A percentile compares a stretch with the other conserved stretches of the same genome.
Conservation (phyloP, 2,888 invertebrate species). For the Drosophila greeni region DNA sequence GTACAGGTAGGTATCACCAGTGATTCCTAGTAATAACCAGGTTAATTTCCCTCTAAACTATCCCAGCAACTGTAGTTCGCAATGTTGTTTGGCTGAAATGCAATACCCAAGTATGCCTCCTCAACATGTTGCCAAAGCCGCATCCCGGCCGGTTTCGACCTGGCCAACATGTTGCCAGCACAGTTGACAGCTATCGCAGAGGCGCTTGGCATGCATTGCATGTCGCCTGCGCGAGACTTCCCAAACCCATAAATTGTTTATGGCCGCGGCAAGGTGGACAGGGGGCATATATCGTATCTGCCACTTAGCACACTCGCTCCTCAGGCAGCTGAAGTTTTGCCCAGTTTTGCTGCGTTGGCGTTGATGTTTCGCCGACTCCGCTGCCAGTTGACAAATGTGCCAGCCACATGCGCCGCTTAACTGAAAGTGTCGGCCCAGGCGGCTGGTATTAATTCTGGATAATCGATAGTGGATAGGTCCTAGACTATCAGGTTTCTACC, state of each 20-base stretch:
- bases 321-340: conserved; percentile 27
- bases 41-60: not conserved
- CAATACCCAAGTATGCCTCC: conserved; percentile 3
- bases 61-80: conserved; percentile 47
- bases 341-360: conserved; percentile 56
- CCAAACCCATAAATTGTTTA: conserved; percentile 71
- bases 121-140: conserved; percentile 19
- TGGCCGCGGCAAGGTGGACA: conserved; percentile 48
- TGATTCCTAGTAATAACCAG: not conserved
- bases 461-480: conserved; percentile 18
- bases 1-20: not conserved
- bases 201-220: conserved; percentile 68
- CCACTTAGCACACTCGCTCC: conserved; percentile 34
- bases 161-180: conserved; percentile 35
- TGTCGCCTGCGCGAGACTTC: conserved; percentile 57
- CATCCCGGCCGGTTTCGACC: conserved; percentile 33
- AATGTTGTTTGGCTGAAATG: conserved; percentile 45
- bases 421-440: conserved; percentile 59
- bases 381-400: conserved; percentile 68
- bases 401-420: conserved; percentile 67
- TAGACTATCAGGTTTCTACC: conserved; percentile 44
- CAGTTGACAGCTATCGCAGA: conserved; percentile 69
- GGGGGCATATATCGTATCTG: conserved; percentile 29
- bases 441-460: conserved; percentile 37
- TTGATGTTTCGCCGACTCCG: conserved; percentile 60